phyloP scores from a whole-genome alignment of 2,113 vertebrate genomes.

The Psettodes erumei region DNA sequence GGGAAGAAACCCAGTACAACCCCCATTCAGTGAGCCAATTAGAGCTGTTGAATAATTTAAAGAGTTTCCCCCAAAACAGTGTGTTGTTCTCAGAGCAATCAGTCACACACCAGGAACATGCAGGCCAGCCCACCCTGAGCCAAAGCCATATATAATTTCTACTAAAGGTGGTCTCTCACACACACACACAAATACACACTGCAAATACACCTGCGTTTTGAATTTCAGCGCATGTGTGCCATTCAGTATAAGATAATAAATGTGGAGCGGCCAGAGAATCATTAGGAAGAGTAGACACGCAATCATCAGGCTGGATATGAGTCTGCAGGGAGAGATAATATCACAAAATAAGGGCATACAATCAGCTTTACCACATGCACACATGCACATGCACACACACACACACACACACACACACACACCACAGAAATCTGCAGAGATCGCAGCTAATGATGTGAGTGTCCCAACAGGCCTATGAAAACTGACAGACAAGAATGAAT shows the following conservation, averaged over 20 bases:
- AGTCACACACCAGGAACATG: constrained; percentile 30
- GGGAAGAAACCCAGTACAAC: constrained; percentile 54
- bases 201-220: constrained; percentile 6
- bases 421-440: constrained; percentile 8
- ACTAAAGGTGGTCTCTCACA: constrained; percentile 1
- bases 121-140: not conserved
- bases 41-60: constrained; percentile 76
- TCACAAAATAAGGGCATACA: constrained; percentile 18
- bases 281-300: not conserved
- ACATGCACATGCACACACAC: not conserved
- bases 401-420: constrained; percentile 9
- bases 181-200: not conserved
- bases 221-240: not conserved
- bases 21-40: constrained; percentile 64
- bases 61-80: constrained; percentile 58
- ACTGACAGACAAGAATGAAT: constrained; percentile 20
- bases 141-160: constrained; percentile 16
- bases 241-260: not conserved
- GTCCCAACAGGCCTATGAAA: constrained; percentile 2
- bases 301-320: constrained; percentile 18
- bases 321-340: constrained; percentile 21
- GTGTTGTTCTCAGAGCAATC: constrained; percentile 41
- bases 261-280: constrained; percentile 3
- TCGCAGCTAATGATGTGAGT: constrained; percentile 12
- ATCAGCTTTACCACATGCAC: constrained; percentile 31